phyloP scores from a whole-genome alignment of 2,797 vertebrate genomes.

The Tenualosa thibaudeaui region DNA sequence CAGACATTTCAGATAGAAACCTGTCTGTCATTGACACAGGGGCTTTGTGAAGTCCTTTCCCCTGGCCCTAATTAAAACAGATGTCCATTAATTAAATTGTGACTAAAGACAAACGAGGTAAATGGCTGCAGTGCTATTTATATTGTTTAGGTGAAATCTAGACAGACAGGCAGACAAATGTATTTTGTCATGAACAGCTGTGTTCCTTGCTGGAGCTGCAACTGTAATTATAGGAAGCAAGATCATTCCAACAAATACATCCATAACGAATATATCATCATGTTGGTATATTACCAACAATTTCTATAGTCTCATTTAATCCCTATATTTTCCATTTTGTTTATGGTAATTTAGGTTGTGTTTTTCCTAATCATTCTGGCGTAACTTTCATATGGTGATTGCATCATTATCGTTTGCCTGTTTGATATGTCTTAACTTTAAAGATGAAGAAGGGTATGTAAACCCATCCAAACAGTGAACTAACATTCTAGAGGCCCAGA shows the following conservation, averaged over 20 bases:
- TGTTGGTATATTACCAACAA: background rate
- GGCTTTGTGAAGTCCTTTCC: conserved; percentile 47
- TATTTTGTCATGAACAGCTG: conserved; percentile 75
- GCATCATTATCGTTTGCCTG: background rate
- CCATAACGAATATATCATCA: background rate
- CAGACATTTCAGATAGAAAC: background rate
- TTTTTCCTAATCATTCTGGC: background rate
- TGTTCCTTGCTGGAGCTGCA: conserved; percentile 63
- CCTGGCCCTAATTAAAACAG: conserved; percentile 69
- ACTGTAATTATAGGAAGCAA: conserved; percentile 55
- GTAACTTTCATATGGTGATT: background rate
- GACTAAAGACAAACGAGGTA: conserved; percentile 69
- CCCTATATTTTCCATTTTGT: background rate
- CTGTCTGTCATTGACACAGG: conserved; percentile 23
- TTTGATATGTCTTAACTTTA: background rate
- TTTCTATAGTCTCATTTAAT: background rate
- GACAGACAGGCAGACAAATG: conserved; percentile 77
- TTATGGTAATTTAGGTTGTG: background rate
- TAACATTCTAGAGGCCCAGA: background rate
- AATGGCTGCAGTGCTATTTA: conserved; percentile 62
- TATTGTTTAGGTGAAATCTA: conserved; percentile 63
- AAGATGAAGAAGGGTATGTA: background rate
- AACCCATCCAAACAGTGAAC: background rate
- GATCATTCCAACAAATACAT: conserved; percentile 41
- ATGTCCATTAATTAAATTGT: conserved; percentile 79